These are phyloP conservation scores for Tenthredo mesomela DNA, from an alignment of 2,888 invertebrate species.

Conservation along the genomic window DNA sequence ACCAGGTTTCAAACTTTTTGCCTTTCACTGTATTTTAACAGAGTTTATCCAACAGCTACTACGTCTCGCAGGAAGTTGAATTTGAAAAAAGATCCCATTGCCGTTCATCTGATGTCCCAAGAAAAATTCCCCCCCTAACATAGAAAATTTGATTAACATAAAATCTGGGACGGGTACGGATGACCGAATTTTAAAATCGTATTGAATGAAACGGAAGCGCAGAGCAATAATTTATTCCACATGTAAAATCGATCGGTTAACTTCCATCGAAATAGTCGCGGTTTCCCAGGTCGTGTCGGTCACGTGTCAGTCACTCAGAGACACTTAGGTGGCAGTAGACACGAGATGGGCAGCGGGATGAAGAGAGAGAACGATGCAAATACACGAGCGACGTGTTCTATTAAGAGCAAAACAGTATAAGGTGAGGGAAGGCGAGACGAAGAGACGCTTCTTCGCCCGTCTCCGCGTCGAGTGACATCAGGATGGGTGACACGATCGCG, in stretches of 20 bases:
- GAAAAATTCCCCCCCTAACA: background rate
- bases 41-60: conserved; percentile 10
- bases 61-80: background rate
- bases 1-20: conserved; percentile 23
- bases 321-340: conserved; percentile 27
- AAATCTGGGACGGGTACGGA: background rate
- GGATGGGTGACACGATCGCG: conserved; percentile 46
- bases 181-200: background rate
- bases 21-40: conserved; percentile 8
- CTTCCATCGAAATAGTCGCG: conserved; percentile 48
- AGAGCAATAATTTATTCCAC: conserved; percentile 49
- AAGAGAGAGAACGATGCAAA: conserved; percentile 43
- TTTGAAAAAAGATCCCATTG: background rate
- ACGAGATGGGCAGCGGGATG: conserved; percentile 12
- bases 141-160: background rate
- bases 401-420: conserved; percentile 77
- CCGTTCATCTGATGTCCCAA: background rate
- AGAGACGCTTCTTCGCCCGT: conserved; percentile 71
- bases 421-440: conserved; percentile 79
- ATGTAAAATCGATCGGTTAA: conserved; percentile 58
- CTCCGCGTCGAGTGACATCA: conserved; percentile 49
- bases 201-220: background rate
- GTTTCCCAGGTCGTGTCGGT: conserved; percentile 63
- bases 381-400: conserved; percentile 63
- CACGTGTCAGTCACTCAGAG: conserved; percentile 66